phyloP scores from a whole-genome alignment of 2,888 invertebrate genomes.

The Cheilosia soror region DNA sequence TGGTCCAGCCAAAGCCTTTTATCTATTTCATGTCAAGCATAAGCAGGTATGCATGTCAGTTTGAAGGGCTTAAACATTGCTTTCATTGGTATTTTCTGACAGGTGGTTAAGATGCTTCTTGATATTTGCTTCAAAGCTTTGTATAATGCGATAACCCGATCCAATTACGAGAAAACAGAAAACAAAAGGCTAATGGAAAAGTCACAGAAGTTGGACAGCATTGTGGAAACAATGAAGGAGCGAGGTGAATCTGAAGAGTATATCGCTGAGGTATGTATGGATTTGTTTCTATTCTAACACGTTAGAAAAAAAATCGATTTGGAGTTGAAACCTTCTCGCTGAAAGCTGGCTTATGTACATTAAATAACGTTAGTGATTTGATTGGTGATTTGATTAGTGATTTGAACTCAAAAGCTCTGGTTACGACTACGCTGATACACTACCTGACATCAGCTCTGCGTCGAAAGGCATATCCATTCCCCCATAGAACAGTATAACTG shows the following conservation, averaged over 20 bases:
- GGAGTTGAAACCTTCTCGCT: too few relatives aligned
- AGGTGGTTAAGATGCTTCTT: conserved; percentile 88
- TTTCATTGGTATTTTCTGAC: conserved; percentile 76
- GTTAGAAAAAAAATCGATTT: too few relatives aligned
- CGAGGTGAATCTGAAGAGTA: conserved; percentile 91
- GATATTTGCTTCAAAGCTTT: conserved; percentile 89
- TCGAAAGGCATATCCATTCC: too few relatives aligned
- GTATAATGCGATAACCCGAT: conserved; percentile 88
- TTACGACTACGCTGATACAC: too few relatives aligned
- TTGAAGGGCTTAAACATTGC: neutral
- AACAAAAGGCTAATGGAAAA: conserved; percentile 94
- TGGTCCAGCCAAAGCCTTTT: conserved; percentile 92
- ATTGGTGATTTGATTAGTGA: too few relatives aligned
- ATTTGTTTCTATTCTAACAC: neutral
- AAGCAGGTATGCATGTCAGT: conserved; percentile 84
- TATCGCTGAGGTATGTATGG: conserved; percentile 88
- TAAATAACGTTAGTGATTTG: too few relatives aligned
- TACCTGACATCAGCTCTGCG: too few relatives aligned
- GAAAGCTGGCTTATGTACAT: too few relatives aligned
- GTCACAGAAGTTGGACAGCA: conserved; percentile 92
- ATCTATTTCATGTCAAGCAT: conserved; percentile 90
- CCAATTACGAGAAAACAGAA: conserved; percentile 87
- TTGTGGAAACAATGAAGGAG: conserved; percentile 91
- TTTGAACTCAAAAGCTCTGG: too few relatives aligned
- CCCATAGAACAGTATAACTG: too few relatives aligned